Conservation (phyloP, 2,888 invertebrate species). For the Cosmopolites sordidus region DNA sequence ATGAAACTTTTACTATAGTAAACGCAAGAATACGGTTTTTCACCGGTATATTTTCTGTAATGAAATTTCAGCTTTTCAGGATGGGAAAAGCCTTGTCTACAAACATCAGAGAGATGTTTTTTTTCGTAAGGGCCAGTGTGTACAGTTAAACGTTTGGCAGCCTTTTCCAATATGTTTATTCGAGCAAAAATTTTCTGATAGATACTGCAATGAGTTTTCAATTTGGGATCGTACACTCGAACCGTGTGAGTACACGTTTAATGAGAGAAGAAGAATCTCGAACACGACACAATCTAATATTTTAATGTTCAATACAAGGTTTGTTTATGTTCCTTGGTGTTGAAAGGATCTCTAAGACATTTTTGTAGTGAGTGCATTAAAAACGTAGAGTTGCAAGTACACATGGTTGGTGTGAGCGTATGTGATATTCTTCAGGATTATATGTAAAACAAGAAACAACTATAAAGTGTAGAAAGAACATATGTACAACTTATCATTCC, state of each 20-base stretch:
- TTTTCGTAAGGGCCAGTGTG: conserved; percentile 35
- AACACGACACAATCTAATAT: conserved; percentile 48
- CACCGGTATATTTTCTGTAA: conserved; percentile 42
- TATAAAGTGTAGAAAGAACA: conserved; percentile 30
- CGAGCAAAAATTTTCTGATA: conserved; percentile 40
- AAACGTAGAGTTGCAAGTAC: conserved; percentile 41
- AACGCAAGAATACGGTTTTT: conserved; percentile 40
- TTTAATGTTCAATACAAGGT: conserved; percentile 45
- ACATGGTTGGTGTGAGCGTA: conserved; percentile 33
- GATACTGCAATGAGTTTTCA: conserved; percentile 43
- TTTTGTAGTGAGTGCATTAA: conserved; percentile 52
- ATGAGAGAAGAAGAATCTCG: conserved; percentile 37
- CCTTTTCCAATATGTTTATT: conserved; percentile 44
- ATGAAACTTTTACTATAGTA: conserved; percentile 43
- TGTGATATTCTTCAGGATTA: conserved; percentile 33
- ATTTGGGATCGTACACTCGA: conserved; percentile 45
- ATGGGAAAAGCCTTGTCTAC: conserved; percentile 42
- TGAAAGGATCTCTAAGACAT: conserved; percentile 49
- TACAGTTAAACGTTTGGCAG: conserved; percentile 38
- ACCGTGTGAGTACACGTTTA: conserved; percentile 39
- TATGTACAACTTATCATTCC: conserved; percentile 36
- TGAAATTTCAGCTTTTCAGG: conserved; percentile 41
- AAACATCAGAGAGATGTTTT: conserved; percentile 41
- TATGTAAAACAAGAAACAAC: no score
- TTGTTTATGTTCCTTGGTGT: conserved; percentile 48